These are phyloP conservation scores for Phacellophora camtschatica DNA, from an alignment of 30 jellyfish, hydroid and myxozoan genomes.

Conservation along the genomic window DNA sequence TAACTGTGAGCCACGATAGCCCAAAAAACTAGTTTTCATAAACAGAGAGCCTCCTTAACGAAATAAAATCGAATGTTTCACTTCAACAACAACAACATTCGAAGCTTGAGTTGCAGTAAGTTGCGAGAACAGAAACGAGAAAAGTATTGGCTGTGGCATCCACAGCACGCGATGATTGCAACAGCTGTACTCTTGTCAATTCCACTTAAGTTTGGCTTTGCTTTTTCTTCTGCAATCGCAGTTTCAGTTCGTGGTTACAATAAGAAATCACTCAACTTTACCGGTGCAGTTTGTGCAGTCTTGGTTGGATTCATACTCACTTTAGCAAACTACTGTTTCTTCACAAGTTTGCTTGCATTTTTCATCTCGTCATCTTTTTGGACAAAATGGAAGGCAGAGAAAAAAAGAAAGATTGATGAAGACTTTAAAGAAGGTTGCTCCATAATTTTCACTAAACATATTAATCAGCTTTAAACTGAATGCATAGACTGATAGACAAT, in stretches of 20 bases:
- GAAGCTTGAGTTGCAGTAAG: no score
- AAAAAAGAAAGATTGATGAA: conserved; percentile 64
- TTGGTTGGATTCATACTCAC: conserved; percentile 76
- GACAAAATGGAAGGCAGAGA: conserved; percentile 70
- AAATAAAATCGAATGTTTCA: no score
- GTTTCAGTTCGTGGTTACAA: conserved; percentile 71
- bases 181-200: neutral
- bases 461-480: no score
- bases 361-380: conserved; percentile 68
- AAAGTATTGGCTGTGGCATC: no score
- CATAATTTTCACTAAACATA: no score
- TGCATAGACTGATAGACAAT: no score
- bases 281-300: conserved; percentile 80
- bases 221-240: conserved; percentile 28
- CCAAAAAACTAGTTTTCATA: no score
- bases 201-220: conserved; percentile 13
- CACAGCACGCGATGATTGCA: conserved; percentile 34
- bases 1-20: no score
- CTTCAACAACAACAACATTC: no score
- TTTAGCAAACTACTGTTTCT: conserved; percentile 67
- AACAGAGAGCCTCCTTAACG: no score
- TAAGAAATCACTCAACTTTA: conserved; percentile 70
- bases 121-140: no score
- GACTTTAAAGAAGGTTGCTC: conserved; percentile 80
- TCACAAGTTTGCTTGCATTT: conserved; percentile 62